phyloP scores from a whole-genome alignment of 2,113 vertebrate genomes.

The Carettochelys insculpta region DNA sequence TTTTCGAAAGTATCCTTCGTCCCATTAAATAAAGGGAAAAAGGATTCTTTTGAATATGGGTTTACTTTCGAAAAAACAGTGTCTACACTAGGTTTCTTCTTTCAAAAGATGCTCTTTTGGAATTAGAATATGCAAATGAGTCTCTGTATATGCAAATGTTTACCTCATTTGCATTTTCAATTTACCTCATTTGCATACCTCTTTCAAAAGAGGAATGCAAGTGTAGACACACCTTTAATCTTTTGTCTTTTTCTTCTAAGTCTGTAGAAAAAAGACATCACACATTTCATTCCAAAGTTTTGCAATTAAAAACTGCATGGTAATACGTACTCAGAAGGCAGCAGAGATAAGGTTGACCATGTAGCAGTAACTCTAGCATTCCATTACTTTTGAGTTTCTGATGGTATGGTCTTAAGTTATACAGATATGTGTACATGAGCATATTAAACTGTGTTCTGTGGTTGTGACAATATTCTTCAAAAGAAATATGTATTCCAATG shows the following conservation, averaged over 20 bases:
- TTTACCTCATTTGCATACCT: too few species aligned
- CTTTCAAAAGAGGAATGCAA: too few species aligned
- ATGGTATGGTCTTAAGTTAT: not conserved
- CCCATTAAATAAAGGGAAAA: too few species aligned
- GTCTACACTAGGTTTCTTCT: too few species aligned
- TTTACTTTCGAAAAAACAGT: too few species aligned
- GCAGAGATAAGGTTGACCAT: not conserved
- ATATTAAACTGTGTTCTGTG: not conserved
- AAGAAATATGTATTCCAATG: not conserved
- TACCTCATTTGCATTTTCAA: too few species aligned
- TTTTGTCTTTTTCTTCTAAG: not conserved
- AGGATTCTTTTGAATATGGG: too few species aligned
- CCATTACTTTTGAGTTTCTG: conserved; percentile 5
- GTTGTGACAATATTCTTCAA: not conserved
- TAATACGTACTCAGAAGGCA: not conserved
- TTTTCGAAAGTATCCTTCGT: too few species aligned
- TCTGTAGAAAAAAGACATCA: not conserved
- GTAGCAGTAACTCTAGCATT: conserved; percentile 20
- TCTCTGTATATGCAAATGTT: too few species aligned
- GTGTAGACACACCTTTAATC: too few species aligned
- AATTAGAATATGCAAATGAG: too few species aligned
- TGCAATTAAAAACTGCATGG: not conserved
- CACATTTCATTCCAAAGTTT: not conserved
- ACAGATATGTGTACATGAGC: not conserved
- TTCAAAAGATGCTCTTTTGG: too few species aligned